Evolutionary conservation across 2,797 vertebrate genomes (phyloP).

Genomic region (Rallus crepitans): DNA sequence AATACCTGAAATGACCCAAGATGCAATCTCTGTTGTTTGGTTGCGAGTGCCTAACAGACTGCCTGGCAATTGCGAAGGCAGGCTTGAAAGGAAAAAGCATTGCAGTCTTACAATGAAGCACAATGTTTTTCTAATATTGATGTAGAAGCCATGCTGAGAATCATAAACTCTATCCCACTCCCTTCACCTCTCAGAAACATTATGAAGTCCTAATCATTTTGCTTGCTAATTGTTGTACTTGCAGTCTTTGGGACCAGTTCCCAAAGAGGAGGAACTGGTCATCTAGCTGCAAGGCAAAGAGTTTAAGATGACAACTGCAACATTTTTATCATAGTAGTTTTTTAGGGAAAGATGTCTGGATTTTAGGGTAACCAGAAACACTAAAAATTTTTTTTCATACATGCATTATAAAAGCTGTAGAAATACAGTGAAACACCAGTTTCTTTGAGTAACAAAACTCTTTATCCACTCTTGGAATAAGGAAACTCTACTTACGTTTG

Average conservation of each 20-base stretch:
- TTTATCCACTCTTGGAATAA: neutral
- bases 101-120: neutral
- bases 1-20: neutral
- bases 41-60: neutral
- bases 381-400: neutral
- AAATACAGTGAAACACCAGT: neutral
- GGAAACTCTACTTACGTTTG: neutral
- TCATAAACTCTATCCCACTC: neutral
- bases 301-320: neutral
- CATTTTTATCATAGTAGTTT: neutral
- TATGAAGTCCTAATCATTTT: neutral
- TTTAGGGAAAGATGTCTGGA: neutral
- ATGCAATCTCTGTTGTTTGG: neutral
- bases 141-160: neutral
- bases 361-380: neutral
- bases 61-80: neutral
- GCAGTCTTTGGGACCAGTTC: neutral
- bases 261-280: neutral
- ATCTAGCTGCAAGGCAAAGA: neutral
- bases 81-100: neutral
- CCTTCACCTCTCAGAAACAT: neutral
- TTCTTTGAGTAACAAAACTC: neutral
- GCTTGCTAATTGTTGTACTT: neutral
- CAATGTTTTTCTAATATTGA: neutral
- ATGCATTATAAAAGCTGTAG: neutral